These are phyloP conservation scores for Eolophus roseicapilla DNA, from an alignment of 2,113 vertebrate genomes.

Conservation along the genomic window DNA sequence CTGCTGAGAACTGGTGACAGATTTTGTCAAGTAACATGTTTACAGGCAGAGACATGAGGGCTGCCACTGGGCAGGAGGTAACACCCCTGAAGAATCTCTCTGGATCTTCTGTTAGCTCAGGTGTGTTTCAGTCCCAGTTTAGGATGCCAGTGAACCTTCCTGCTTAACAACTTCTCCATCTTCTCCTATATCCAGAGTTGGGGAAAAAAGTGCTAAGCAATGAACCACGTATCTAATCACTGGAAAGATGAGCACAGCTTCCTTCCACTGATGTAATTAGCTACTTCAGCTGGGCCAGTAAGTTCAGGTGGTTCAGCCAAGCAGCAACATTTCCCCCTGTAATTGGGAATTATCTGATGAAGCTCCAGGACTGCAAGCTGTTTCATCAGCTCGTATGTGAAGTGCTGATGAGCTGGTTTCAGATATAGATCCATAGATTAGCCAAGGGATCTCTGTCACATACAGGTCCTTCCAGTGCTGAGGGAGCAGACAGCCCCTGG, in stretches of 20 bases:
- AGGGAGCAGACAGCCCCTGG: not conserved
- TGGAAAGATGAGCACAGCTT: not conserved
- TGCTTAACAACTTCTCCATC: not conserved
- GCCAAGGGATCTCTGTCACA: not conserved
- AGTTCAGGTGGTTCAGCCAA: constrained; percentile 5
- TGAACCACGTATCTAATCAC: not conserved
- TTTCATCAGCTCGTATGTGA: not conserved
- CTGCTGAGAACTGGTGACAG: not conserved
- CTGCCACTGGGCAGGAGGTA: not conserved
- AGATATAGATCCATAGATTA: not conserved
- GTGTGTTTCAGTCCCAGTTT: not conserved
- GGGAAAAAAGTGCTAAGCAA: not conserved
- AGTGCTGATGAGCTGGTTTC: constrained; percentile 35
- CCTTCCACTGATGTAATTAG: constrained; percentile 9
- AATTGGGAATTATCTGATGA: not conserved
- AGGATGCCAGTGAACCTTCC: not conserved
- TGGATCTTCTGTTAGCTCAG: not conserved
- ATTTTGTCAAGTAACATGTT: not conserved
- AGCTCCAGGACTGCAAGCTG: not conserved
- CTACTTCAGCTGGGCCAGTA: not conserved
- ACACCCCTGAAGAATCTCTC: not conserved
- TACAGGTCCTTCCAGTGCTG: not conserved
- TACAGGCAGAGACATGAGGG: not conserved
- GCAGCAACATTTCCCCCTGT: not conserved
- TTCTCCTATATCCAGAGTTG: not conserved